Conservation (phyloP, 2,113 vertebrate genomes). For the Hemibagrus wyckioides region DNA sequence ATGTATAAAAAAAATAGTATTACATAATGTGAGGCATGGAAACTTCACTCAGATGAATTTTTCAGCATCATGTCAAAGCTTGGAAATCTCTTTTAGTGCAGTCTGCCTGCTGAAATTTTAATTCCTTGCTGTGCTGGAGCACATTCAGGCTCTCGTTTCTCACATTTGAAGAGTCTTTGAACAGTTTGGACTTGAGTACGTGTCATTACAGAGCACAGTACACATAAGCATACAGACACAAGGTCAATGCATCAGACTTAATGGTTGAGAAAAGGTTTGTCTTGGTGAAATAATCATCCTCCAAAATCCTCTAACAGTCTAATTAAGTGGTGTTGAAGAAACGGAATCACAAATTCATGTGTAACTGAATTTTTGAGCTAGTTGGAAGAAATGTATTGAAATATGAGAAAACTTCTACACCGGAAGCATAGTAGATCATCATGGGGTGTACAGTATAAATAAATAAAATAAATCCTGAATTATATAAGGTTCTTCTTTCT, state of each 20-base stretch:
- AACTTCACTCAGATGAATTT: background rate
- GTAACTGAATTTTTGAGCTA: background rate
- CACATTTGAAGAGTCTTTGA: constrained; percentile 18
- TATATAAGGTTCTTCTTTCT: background rate
- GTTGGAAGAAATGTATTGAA: background rate
- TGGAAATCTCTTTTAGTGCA: constrained; percentile 41
- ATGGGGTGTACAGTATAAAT: background rate
- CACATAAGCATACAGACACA: background rate
- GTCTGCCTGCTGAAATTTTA: constrained; percentile 1
- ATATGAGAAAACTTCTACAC: background rate
- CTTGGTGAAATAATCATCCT: background rate
- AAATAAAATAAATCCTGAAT: background rate
- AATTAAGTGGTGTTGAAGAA: background rate
- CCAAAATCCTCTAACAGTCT: background rate
- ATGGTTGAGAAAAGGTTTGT: background rate
- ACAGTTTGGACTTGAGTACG: background rate
- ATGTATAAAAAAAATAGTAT: background rate
- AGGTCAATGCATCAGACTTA: background rate
- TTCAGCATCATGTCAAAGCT: constrained; percentile 21
- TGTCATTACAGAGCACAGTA: background rate
- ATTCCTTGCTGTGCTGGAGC: constrained; percentile 28
- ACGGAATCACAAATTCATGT: background rate
- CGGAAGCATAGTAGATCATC: background rate
- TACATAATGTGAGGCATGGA: background rate
- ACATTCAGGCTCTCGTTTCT: constrained; percentile 20